phyloP scores from a whole-genome alignment of 2,113 vertebrate species.

The Crotalus viridis region DNA sequence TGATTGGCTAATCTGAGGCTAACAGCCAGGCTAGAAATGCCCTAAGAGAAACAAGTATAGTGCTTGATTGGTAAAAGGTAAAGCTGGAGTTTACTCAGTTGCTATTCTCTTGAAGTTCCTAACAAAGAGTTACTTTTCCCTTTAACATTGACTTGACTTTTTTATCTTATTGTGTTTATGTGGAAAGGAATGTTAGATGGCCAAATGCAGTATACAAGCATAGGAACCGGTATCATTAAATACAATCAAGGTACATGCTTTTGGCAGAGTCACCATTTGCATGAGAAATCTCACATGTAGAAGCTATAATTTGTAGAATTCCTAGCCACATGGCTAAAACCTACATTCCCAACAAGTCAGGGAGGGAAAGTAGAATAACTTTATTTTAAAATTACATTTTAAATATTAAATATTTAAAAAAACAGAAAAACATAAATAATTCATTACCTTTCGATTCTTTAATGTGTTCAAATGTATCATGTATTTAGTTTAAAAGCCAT shows the following conservation, averaged over 20 bases:
- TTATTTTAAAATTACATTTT: not conserved
- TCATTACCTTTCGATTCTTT: not conserved
- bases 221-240: not conserved
- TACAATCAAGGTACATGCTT: not conserved
- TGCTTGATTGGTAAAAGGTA: not conserved
- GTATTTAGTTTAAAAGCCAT: conserved; percentile 55
- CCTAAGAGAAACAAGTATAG: not conserved
- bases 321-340: not conserved
- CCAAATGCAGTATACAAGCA: not conserved
- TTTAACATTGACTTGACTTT: not conserved
- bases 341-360: not conserved
- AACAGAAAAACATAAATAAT: conserved; percentile 12
- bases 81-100: not conserved
- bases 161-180: not conserved
- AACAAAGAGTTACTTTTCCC: not conserved
- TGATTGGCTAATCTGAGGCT: not conserved
- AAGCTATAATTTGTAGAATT: not conserved
- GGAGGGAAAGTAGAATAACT: not conserved
- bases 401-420: not conserved
- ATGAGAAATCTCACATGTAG: not conserved
- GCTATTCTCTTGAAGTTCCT: not conserved
- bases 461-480: not conserved
- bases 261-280: not conserved
- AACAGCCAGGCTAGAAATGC: not conserved
- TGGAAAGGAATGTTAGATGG: not conserved